Evolutionary conservation across 2,888 invertebrate species (phyloP).

Genomic region (Cenopis cana): DNA sequence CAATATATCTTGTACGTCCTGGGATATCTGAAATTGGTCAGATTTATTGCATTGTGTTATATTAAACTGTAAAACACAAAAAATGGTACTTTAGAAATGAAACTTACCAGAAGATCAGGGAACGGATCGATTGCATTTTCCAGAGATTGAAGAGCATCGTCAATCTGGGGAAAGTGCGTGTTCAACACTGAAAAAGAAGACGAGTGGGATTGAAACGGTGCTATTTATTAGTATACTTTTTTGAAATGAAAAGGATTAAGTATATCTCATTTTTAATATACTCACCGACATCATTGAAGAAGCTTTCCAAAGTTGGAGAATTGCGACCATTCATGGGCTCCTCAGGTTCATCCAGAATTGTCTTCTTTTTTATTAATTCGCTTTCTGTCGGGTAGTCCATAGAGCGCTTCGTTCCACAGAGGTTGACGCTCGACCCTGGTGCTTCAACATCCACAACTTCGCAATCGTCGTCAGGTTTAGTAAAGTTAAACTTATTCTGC

Average conservation of each 20-base stretch:
- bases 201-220: background rate
- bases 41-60: background rate
- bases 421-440: conserved; percentile 15
- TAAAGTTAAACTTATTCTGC: conserved; percentile 23
- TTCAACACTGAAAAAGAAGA: conserved; percentile 56
- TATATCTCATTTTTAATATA: too few relatives aligned
- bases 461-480: conserved; percentile 8
- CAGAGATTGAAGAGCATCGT: conserved; percentile 54
- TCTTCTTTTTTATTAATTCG: conserved; percentile 53
- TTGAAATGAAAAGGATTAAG: too few relatives aligned
- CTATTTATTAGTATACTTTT: background rate
- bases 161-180: conserved; percentile 51
- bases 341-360: conserved; percentile 39
- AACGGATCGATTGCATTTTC: conserved; percentile 55
- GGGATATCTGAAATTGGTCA: conserved; percentile 53
- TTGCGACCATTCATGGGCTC: conserved; percentile 29
- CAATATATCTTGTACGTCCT: conserved; percentile 58
- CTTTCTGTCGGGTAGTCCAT: conserved; percentile 50
- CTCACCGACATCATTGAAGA: conserved; percentile 60
- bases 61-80: background rate
- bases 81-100: background rate
- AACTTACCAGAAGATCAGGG: conserved; percentile 60
- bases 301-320: conserved; percentile 50
- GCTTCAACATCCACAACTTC: conserved; percentile 19
- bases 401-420: conserved; percentile 52